These are phyloP conservation scores for Anaspis maculata DNA, from an alignment of 2,888 invertebrate species.

Conservation along the genomic window DNA sequence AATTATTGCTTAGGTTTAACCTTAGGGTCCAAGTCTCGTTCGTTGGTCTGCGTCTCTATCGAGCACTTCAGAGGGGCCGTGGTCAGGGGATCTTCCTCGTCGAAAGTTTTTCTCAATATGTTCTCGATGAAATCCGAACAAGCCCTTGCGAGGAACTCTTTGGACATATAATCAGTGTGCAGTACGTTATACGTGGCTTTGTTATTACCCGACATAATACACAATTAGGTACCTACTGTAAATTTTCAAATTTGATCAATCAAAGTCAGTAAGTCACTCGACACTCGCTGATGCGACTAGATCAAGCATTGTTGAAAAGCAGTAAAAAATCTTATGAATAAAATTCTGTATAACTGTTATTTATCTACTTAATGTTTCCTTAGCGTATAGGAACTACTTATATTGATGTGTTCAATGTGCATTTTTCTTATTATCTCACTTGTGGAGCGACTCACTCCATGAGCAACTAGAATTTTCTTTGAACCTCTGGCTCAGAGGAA, in stretches of 20 bases:
- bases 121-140: constrained; percentile 32
- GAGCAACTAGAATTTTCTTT: constrained; percentile 10
- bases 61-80: constrained; percentile 22
- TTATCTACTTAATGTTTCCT: no score
- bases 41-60: constrained; percentile 21
- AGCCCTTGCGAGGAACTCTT: constrained; percentile 26
- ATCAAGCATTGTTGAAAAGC: constrained; percentile 8
- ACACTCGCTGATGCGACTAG: no score
- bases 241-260: constrained; percentile 5
- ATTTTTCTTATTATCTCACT: constrained; percentile 18
- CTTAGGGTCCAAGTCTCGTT: constrained; percentile 1
- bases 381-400: no score
- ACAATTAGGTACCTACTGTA: no score
- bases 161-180: constrained; percentile 18
- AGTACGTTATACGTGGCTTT: not conserved
- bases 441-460: not conserved
- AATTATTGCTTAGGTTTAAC: constrained; percentile 7
- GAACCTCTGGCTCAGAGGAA: constrained; percentile 20
- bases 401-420: constrained; percentile 27
- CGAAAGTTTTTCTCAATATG: constrained; percentile 28
- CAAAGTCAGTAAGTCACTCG: no score
- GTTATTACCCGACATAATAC: no score
- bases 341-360: no score
- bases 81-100: constrained; percentile 30
- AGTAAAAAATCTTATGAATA: constrained; percentile 18